Conservation (phyloP, 1,140 invertebrate genomes). For the Diorhabda sublineata region DNA sequence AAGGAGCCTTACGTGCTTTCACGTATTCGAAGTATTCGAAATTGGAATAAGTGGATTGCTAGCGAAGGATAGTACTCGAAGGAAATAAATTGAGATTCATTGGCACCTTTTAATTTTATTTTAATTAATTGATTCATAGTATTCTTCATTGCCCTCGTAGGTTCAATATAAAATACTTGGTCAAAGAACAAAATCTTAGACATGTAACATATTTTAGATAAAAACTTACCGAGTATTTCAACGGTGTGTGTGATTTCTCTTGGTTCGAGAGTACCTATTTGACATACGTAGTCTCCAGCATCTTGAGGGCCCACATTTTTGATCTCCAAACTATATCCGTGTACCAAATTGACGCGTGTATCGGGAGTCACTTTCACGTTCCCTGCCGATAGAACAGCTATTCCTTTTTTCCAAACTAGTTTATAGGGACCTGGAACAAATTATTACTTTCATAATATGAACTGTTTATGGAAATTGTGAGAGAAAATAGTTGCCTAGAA, state of each 20-base stretch:
- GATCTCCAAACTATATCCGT: slow-evolving; percentile 56
- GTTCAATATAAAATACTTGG: too few relatives aligned
- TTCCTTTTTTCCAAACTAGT: slow-evolving; percentile 56
- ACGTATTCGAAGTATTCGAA: too few relatives aligned
- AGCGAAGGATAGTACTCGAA: too few relatives aligned
- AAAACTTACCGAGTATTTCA: slow-evolving; percentile 55
- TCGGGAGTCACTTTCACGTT: slow-evolving; percentile 57
- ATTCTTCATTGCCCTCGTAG: too few relatives aligned
- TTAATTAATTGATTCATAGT: too few relatives aligned
- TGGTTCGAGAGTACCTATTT: slow-evolving; percentile 56
- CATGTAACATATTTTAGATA: slow-evolving; percentile 9
- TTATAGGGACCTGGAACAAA: slow-evolving; percentile 50
- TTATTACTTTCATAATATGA: background rate
- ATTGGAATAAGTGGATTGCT: too few relatives aligned
- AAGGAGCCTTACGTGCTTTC: too few relatives aligned
- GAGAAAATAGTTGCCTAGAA: too few relatives aligned
- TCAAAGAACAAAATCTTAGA: too few relatives aligned
- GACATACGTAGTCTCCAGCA: slow-evolving; percentile 59
- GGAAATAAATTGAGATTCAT: too few relatives aligned
- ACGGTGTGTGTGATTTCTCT: slow-evolving; percentile 57
- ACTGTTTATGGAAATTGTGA: background rate
- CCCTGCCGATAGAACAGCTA: slow-evolving; percentile 56
- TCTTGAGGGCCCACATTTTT: slow-evolving; percentile 54
- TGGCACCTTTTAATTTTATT: too few relatives aligned
- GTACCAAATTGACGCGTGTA: slow-evolving; percentile 52